These are phyloP conservation scores for Butorides virescens DNA, from an alignment of 2,113 vertebrate genomes.

Conservation along the genomic window DNA sequence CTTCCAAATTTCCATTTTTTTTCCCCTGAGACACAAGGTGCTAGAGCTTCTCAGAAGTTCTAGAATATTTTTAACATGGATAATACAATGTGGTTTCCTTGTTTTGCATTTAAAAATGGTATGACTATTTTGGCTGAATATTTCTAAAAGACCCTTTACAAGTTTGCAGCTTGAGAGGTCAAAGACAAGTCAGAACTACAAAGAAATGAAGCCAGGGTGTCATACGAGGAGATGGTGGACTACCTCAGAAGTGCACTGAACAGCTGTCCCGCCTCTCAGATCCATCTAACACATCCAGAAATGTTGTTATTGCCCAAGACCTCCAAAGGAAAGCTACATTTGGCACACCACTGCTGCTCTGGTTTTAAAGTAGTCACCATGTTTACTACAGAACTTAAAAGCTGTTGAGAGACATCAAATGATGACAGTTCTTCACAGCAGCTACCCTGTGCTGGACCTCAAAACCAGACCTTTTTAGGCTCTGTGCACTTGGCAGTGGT, in stretches of 20 bases:
- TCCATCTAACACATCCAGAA: not conserved
- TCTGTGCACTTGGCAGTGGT: not conserved
- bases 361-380: not conserved
- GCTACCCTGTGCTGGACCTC: not conserved
- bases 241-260: not conserved
- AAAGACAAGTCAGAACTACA: not conserved
- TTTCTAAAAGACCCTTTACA: not conserved
- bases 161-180: not conserved
- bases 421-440: conserved; percentile 31
- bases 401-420: not conserved
- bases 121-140: not conserved
- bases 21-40: not conserved
- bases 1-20: not conserved
- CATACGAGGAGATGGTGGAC: not conserved
- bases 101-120: not conserved
- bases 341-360: not conserved
- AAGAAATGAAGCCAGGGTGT: not conserved
- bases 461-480: not conserved
- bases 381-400: conserved; percentile 36
- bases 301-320: not conserved
- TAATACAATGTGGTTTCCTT: not conserved
- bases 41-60: not conserved
- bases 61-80: not conserved
- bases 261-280: not conserved
- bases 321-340: not conserved